Evolutionary conservation across 2,888 invertebrate species (phyloP), one percentile per base, ranked within the genome.

Genomic region (Sceliomorpha sp.): DNA sequence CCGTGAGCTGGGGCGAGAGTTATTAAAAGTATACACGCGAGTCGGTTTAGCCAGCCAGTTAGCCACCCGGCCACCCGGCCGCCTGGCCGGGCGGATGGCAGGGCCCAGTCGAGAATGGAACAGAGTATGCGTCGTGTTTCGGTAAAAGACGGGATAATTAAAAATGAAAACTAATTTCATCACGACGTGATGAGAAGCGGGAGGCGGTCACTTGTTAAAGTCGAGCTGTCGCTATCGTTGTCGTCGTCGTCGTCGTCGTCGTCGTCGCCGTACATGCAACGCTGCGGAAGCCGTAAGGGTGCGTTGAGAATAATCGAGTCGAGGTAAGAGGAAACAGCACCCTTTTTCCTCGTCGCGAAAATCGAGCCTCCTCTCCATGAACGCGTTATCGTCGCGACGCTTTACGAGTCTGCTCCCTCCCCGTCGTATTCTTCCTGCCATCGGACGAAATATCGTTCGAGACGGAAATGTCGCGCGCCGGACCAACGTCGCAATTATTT

Each of bases 151-250:
- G 48, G 24, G 64, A 69, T 77, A 76, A 78, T 77, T 77, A 79
- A 79, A 79, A 79, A 74, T 71, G 75, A 63, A 76, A 76, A 76
- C 73, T 79, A 79, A 79, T 79, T 75, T 73, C 67, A 64, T 70
- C 72, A 72, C 40, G 59, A 67, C 59, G 71, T 63, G 59, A 67
- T 63, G 71, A 67, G 63, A 67, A 66, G 58, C 63, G 59, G 58
- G 32, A 12, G 31, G 26, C 63, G 31, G 26, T 60, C 69, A 72
- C 70, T 72, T 67, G 71, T 51, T 51, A 72, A 67, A 71, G 73
- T 73, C 29, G 9, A 29, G 2, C 2, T 20, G 2, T 29, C 29
- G 2, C 2, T 29, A 5, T 29, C 29, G 4, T 9, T 8, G 29
- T 29, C n/a, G n/a, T n/a, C n/a, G n/a, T n/a, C n/a, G n/a, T n/a